These are phyloP conservation scores for Achatina immaculata DNA, from an alignment of 1,140 invertebrate genomes.

Conservation along the genomic window DNA sequence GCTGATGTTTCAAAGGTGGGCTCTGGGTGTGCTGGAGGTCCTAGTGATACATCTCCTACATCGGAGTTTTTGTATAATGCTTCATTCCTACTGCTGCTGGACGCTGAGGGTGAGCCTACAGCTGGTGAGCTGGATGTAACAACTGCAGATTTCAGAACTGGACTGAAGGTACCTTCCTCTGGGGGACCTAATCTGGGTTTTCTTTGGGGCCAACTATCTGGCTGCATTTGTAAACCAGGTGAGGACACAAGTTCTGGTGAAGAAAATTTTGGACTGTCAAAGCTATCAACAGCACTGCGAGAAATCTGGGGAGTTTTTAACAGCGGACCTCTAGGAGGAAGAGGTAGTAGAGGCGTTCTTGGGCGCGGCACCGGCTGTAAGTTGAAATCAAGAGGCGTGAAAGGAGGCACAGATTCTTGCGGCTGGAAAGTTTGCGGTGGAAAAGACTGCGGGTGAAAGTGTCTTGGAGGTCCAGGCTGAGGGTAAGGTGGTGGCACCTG, in stretches of 20 bases:
- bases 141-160: conserved; percentile 23
- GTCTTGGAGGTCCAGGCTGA: not conserved
- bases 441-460: not conserved
- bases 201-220: not conserved
- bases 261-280: not conserved
- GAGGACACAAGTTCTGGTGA: not conserved
- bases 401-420: not conserved
- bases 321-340: conserved; percentile 11
- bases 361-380: not conserved
- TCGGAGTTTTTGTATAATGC: not conserved
- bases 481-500: not conserved
- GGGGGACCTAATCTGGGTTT: conserved; percentile 1
- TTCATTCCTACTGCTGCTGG: not conserved
- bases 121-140: not conserved
- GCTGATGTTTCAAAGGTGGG: conserved; percentile 40
- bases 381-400: not conserved
- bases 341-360: not conserved
- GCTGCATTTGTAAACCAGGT: not conserved
- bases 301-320: conserved; percentile 5
- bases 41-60: not conserved
- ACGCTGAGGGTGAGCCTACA: not conserved
- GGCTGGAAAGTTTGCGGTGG: not conserved
- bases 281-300: not conserved
- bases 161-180: conserved; percentile 28
- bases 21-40: not conserved